A percentile compares a stretch with the other conserved stretches of the same genome.
These are phyloP conservation scores for Brienomyrus brachyistius DNA, from an alignment of 2,113 vertebrate genomes.

Conservation along the genomic window DNA sequence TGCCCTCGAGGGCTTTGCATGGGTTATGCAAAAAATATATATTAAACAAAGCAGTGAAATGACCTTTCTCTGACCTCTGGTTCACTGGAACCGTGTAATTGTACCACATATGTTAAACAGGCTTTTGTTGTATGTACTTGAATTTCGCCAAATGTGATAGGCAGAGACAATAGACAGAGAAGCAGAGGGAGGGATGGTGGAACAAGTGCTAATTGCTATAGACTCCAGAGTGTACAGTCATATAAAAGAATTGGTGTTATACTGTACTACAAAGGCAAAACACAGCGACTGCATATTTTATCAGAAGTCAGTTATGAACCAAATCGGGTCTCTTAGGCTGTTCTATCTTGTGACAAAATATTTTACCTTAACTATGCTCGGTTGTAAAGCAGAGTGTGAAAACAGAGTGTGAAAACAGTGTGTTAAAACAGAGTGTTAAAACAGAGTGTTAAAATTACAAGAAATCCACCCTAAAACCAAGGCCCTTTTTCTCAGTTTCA, in stretches of 20 bases:
- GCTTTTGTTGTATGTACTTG: slow-evolving; percentile 6
- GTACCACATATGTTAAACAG: slow-evolving; percentile 16
- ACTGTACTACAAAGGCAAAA: not conserved
- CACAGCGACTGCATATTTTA: not conserved
- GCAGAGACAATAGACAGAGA: not conserved
- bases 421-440: not conserved
- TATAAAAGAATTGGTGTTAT: not conserved
- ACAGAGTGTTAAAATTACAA: not conserved
- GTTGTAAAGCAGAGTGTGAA: not conserved
- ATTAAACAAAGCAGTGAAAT: not conserved
- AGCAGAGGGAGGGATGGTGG: not conserved
- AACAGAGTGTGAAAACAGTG: too few relatives aligned
- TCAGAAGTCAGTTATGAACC: not conserved
- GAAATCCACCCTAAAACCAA: not conserved
- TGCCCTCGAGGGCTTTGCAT: not conserved
- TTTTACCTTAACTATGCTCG: not conserved
- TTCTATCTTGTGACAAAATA: not conserved
- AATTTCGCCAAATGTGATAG: slow-evolving; percentile 1
- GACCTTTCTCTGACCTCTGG: not conserved
- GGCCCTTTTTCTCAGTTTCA: not conserved
- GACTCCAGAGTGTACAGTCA: not conserved
- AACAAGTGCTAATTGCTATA: not conserved
- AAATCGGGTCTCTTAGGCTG: not conserved
- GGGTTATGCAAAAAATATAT: not conserved
- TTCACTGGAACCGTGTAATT: not conserved